Base-by-base conservation (phyloP, 2,888 invertebrate species). In the Endotricha flammealis region DNA sequence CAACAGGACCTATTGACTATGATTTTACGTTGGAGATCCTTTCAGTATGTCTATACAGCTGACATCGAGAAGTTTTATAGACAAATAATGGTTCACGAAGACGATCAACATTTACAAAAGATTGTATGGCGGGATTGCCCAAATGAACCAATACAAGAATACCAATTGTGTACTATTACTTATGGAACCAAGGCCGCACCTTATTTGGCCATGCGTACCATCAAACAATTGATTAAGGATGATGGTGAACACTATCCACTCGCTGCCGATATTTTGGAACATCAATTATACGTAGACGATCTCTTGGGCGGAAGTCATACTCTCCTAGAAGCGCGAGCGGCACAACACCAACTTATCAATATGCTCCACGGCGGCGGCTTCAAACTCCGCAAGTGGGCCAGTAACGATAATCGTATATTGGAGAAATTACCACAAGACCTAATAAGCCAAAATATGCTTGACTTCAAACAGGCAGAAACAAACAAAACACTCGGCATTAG, bases 171-270 rank as follows among this genome's bases (percentile, higher is more conserved):
- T 0, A 44, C 41, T 1, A 32, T 44, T 1, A 44, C 41, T 0
- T 42, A 42, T 9, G 45, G 45, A 4, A 42, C 35, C 1, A 42
- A 42, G 9, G 34, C 41, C 1, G 42, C 42, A 1, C 38, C 34
- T 22, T 39, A 25, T 27, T 7, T 39, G 12, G 34, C 38, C 0
- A 13, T 39, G 14, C 29, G 24, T 13, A 30, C 30, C 4, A 1
- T 39, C 1, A 12, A 30, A 14, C 34, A 39, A 14, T 20, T 47
- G 9, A 42, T 42, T 2, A 12, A 25, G 5, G 47, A 47, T 9
- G 39, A 44, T 28, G 6, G 28, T 4, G 0, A 17, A 2, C 32
- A 34, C 3, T 38, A 31, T 8, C 28, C 32, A 4, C n/a, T 17
- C 12, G 40, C 43, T 7, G 29, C 38, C 2, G 10, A 34, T 12